Evolutionary conservation across 2,797 vertebrate species (phyloP).

Genomic region (Trematomus bernacchii): DNA sequence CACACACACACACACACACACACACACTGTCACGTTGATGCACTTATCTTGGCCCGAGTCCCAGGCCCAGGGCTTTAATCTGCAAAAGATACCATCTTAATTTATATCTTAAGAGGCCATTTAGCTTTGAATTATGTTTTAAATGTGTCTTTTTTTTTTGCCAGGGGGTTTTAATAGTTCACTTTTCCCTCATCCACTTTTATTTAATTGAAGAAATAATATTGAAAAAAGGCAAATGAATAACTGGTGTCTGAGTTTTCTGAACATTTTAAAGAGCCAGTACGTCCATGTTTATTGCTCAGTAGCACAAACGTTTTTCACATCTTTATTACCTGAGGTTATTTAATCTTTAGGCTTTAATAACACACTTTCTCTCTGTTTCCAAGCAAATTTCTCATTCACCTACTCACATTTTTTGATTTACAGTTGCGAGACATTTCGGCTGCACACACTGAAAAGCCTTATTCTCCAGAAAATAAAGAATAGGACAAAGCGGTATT

Average conservation of each 20-base stretch:
- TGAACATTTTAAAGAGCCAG: not conserved
- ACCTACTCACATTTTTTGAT: constrained; percentile 12
- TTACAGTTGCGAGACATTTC: constrained; percentile 36
- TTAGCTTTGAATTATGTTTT: constrained; percentile 14
- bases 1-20: not conserved
- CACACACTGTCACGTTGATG: constrained; percentile 11
- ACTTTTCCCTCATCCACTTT: not conserved
- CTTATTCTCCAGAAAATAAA: constrained; percentile 38
- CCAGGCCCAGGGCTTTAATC: constrained; percentile 12
- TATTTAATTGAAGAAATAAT: constrained; percentile 1
- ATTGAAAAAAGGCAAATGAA: not conserved
- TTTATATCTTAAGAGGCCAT: constrained; percentile 27
- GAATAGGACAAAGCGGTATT: constrained; percentile 53
- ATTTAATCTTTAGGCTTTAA: not conserved
- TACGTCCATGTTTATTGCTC: not conserved
- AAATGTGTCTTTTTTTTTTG: constrained; percentile 2
- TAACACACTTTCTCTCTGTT: not conserved
- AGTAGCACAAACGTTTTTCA: not conserved
- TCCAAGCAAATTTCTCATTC: constrained; percentile 5
- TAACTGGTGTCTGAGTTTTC: not conserved
- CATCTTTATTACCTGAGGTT: not conserved
- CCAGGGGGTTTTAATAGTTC: not conserved
- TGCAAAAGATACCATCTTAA: constrained; percentile 27
- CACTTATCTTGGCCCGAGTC: constrained; percentile 19
- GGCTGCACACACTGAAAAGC: constrained; percentile 39